Conservation (phyloP, 2,113 vertebrate species). For the Pluvianellus socialis region DNA sequence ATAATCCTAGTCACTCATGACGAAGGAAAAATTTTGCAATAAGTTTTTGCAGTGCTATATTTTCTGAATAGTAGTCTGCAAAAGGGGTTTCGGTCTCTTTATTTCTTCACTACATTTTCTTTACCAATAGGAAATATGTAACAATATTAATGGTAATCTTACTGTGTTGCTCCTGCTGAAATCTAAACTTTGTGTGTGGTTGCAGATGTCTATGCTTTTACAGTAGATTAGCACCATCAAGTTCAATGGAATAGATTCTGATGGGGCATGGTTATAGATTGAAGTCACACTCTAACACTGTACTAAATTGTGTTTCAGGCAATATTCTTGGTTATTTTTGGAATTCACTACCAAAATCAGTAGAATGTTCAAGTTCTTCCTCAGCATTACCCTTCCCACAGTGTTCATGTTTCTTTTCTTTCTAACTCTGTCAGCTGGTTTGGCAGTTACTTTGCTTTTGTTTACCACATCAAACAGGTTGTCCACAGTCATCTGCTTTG, state of each 20-base stretch:
- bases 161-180: not conserved
- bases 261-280: not conserved
- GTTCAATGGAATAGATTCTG: not conserved
- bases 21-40: not conserved
- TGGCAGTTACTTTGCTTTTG: slow-evolving; percentile 48
- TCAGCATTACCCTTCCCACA: slow-evolving; percentile 27
- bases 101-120: not conserved
- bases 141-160: not conserved
- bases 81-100: not conserved
- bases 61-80: not conserved
- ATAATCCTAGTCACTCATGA: not conserved
- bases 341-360: slow-evolving; percentile 9
- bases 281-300: not conserved
- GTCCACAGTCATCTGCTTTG: slow-evolving; percentile 55
- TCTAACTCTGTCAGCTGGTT: slow-evolving; percentile 14
- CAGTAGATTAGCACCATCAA: not conserved
- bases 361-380: slow-evolving; percentile 28
- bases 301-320: not conserved
- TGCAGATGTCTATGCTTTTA: not conserved
- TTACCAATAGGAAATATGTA: not conserved
- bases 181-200: not conserved
- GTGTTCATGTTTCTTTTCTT: slow-evolving; percentile 45
- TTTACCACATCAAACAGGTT: slow-evolving; percentile 71
- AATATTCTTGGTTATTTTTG: slow-evolving; percentile 15
- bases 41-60: not conserved